Conservation (phyloP, 1,140 invertebrate genomes). For the Heterodera schachtii region DNA sequence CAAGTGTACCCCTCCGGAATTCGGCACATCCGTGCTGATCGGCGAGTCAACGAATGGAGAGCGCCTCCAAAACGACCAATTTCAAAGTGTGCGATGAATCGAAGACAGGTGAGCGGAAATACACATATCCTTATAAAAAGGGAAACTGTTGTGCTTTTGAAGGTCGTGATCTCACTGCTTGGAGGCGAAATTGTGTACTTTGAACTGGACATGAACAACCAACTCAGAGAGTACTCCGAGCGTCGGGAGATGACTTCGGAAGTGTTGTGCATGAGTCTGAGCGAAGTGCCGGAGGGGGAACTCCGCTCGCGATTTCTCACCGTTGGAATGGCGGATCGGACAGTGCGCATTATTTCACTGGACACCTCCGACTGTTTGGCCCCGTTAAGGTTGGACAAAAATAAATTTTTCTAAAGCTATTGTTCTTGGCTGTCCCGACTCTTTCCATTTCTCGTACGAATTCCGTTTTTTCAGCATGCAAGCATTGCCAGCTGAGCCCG, state of each 20-base stretch:
- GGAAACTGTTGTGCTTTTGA: background rate
- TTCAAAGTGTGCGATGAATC: conserved; percentile 95
- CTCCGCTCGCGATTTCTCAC: conserved; percentile 93
- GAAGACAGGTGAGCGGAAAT: conserved; percentile 74
- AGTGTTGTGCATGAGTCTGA: conserved; percentile 96
- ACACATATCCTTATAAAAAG: background rate
- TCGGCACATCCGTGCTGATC: conserved; percentile 93
- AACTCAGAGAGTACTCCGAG: conserved; percentile 96
- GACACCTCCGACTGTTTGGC: conserved; percentile 74
- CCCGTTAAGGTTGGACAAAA: conserved; percentile 51
- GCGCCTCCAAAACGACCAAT: conserved; percentile 95
- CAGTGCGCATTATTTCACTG: conserved; percentile 93
- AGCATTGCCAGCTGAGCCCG: conserved; percentile 89
- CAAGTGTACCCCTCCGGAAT: conserved; percentile 99
- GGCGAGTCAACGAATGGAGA: conserved; percentile 98
- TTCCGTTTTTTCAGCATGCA: conserved; percentile 82
- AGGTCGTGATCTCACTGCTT: conserved; percentile 90
- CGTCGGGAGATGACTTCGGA: conserved; percentile 92
- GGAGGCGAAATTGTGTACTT: conserved; percentile 98
- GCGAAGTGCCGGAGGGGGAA: conserved; percentile 89
- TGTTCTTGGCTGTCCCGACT: no score
- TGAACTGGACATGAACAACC: conserved; percentile 96
- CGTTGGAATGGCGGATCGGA: conserved; percentile 92
- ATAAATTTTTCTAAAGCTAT: no score
- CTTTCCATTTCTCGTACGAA: background rate